Evolutionary conservation across 2,888 invertebrate species (phyloP).

Genomic region (Ochropleura leucogaster): DNA sequence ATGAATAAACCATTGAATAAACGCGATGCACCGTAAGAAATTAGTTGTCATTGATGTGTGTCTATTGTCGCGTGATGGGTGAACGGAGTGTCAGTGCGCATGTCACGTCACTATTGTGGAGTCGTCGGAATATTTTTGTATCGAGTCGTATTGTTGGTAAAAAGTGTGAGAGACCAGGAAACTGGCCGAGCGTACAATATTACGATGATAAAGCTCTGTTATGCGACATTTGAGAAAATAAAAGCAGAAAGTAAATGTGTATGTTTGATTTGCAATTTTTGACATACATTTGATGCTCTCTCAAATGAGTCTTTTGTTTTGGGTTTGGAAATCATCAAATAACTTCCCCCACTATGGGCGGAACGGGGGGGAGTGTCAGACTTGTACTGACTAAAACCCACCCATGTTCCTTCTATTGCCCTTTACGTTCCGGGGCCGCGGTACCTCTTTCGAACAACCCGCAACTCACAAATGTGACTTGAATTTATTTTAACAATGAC

Average conservation of each 20-base stretch:
- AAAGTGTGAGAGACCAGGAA: slow-evolving; percentile 59
- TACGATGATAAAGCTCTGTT: slow-evolving; percentile 8
- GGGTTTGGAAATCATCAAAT: no score
- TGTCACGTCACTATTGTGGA: slow-evolving; percentile 53
- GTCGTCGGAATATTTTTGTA: slow-evolving; percentile 49
- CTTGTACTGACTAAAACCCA: no score
- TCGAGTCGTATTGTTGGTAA: slow-evolving; percentile 54
- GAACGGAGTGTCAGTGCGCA: slow-evolving; percentile 69
- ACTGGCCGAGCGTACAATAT: slow-evolving; percentile 38
- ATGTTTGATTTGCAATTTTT: neutral
- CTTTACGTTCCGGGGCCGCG: no score
- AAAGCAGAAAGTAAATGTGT: neutral
- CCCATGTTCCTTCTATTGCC: no score
- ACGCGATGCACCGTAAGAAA: slow-evolving; percentile 87
- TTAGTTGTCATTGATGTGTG: slow-evolving; percentile 87
- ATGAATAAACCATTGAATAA: slow-evolving; percentile 77
- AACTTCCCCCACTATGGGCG: no score
- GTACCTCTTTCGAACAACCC: no score
- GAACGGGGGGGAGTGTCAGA: no score
- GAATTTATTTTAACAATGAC: neutral
- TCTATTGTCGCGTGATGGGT: slow-evolving; percentile 78
- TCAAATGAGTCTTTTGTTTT: neutral
- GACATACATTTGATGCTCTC: neutral
- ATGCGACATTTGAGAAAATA: neutral
- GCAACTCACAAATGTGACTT: neutral